Percentiles rank a stretch among this genome's conserved stretches.
phyloP scores from a whole-genome alignment of 2,113 vertebrate genomes.

The Myocastor coypus region DNA sequence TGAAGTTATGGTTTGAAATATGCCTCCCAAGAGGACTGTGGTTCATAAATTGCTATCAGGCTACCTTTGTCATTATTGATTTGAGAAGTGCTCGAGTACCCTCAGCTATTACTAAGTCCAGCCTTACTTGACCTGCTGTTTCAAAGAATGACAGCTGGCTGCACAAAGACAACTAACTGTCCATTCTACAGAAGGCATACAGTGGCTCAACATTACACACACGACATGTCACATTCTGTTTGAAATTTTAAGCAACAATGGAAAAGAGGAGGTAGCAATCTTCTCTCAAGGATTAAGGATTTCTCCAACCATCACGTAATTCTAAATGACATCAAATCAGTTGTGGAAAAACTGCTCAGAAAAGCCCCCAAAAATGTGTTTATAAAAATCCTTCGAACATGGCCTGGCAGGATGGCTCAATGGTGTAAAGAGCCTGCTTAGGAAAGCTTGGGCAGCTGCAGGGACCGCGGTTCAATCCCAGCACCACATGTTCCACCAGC shows the following conservation, averaged over 20 bases:
- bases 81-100: slow-evolving; percentile 84
- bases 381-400: not conserved
- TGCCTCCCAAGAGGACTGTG: slow-evolving; percentile 84
- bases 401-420: no score
- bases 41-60: slow-evolving; percentile 88
- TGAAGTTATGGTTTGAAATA: slow-evolving; percentile 88
- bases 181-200: slow-evolving; percentile 70
- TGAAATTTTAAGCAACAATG: slow-evolving; percentile 71
- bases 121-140: slow-evolving; percentile 77
- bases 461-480: no score
- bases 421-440: no score
- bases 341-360: not conserved
- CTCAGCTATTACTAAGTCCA: slow-evolving; percentile 78
- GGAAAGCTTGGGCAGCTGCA: no score
- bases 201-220: slow-evolving; percentile 73
- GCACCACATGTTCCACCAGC: no score
- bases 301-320: slow-evolving; percentile 51
- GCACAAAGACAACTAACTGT: slow-evolving; percentile 72
- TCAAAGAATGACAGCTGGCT: slow-evolving; percentile 72
- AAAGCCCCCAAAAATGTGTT: not conserved
- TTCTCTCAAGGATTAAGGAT: slow-evolving; percentile 1
- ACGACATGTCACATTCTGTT: slow-evolving; percentile 68
- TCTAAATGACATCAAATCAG: not conserved
- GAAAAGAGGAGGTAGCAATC: slow-evolving; percentile 70
- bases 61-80: slow-evolving; percentile 87